Evolutionary conservation across 2,888 invertebrate species (phyloP), one percentile per base, ranked within the genome.

Genomic region (Fragum fragum): DNA sequence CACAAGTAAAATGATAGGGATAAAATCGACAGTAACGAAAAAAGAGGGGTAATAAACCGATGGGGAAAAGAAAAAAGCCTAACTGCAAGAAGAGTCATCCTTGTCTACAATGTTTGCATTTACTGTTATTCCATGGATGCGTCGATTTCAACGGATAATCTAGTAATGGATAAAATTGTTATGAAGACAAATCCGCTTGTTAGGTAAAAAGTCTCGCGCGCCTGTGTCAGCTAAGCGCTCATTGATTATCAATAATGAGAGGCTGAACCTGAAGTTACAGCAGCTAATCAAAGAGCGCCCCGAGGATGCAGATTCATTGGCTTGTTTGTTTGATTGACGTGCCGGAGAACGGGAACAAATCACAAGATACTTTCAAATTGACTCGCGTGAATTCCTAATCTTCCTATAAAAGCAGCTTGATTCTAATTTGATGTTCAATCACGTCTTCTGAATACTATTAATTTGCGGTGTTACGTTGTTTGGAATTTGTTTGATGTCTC

Each of bases 271-370:
- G 70, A 68, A 79, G 57, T 76, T 69, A 71, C 79, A 74, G 78
- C 78, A 85, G 87, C 86, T 87, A 88, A 88, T 88, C 83, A 80
- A 53, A 70, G 70, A 76, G 83, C 82, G 83, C 78, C 82, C 73
- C 32, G 79, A 85, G 85, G 81, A 79, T 73, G 79, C 76, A 59
- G 79, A 78, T 69, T 86, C 79, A 86, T 83, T 83, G 86, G 83
- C 86, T 83, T 81, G 73, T 76, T 79, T 77, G 55, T 69, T 42
- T 85, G 85, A 85, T 76, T 85, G 85, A 81, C 85, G 74, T 66
- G 42, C 36, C 52, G 47, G 52, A 63, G 72, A 71, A 39, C 69
- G 72, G 75, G 76, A 73, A 73, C 84, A 84, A 84, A 84, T 84
- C 84, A 84, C 75, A 75, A 73, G 63, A 61, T 69, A 68, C 76